These are phyloP conservation scores for Drosophila saltans DNA, from an alignment of 1,140 invertebrate genomes.

Conservation along the genomic window DNA sequence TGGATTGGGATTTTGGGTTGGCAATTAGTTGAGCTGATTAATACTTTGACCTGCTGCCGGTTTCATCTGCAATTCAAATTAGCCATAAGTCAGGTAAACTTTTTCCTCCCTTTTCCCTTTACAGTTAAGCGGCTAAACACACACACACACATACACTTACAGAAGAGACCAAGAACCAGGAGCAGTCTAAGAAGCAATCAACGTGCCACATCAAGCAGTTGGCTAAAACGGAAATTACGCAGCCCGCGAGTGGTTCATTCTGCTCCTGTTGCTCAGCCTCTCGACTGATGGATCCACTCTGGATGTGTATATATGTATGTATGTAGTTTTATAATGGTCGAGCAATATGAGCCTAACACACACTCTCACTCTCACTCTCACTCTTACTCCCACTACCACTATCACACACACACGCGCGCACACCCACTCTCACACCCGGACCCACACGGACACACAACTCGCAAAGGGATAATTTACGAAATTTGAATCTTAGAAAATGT, in stretches of 20 bases:
- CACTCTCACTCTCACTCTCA: not conserved
- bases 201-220: constrained; percentile 7
- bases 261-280: not conserved
- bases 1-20: constrained; percentile 2
- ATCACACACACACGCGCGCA: no score
- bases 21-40: constrained; percentile 16
- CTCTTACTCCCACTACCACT: not conserved
- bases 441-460: constrained; percentile 52
- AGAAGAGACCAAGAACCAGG: not conserved
- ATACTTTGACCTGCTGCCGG: constrained; percentile 13
- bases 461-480: constrained; percentile 81
- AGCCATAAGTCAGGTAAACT: constrained; percentile 2
- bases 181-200: constrained; percentile 28
- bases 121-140: not conserved
- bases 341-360: constrained; percentile 30
- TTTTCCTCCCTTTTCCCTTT: not conserved
- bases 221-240: constrained; percentile 42
- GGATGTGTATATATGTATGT: constrained; percentile 14
- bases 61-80: constrained; percentile 18
- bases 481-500: constrained; percentile 82
- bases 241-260: constrained; percentile 32
- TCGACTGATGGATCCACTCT: no score
- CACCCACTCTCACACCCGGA: constrained; percentile 2
- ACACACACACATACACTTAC: constrained; percentile 11
- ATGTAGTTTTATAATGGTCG: constrained; percentile 60